A percentile compares a stretch with the other conserved stretches of the same genome.
Evolutionary conservation across 2,797 vertebrate genomes (phyloP).

Genomic region (Adrianichthys oophorus): DNA sequence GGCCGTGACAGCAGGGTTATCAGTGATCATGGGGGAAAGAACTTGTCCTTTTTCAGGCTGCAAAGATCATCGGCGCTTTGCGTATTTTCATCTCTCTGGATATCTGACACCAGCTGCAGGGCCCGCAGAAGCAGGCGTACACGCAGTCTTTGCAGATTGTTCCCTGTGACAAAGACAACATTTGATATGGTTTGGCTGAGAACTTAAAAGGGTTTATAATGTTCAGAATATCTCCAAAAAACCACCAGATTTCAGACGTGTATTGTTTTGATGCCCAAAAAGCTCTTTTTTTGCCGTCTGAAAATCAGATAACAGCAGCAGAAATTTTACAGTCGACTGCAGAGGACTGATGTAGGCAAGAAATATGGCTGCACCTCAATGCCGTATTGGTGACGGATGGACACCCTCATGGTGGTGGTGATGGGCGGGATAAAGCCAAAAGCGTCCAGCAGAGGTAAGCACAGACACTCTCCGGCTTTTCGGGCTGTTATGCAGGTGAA

Average conservation of each 20-base stretch:
- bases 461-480: constrained; percentile 71
- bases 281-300: too few species aligned
- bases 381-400: constrained; percentile 57
- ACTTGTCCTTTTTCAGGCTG: constrained; percentile 11
- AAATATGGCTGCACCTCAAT: constrained; percentile 52
- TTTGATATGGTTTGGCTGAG: too few species aligned
- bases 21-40: not conserved
- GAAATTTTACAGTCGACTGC: not conserved
- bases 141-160: constrained; percentile 66
- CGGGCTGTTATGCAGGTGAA: constrained; percentile 66
- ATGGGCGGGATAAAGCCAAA: constrained; percentile 65
- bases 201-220: not conserved
- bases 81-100: constrained; percentile 68
- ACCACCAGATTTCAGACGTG: too few species aligned
- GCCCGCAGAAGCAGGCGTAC: constrained; percentile 58
- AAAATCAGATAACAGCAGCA: too few species aligned
- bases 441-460: constrained; percentile 70
- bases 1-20: not conserved
- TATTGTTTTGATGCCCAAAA: too few species aligned
- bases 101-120: constrained; percentile 76
- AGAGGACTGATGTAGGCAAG: not conserved
- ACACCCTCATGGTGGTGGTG: constrained; percentile 62
- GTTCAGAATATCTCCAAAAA: not conserved
- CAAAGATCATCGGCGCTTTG: constrained; percentile 35
- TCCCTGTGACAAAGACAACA: constrained; percentile 50